Evolutionary conservation across 1,140 invertebrate species (phyloP), one percentile per base, ranked within the genome.

Genomic region (Aphaenogaster rudis): DNA sequence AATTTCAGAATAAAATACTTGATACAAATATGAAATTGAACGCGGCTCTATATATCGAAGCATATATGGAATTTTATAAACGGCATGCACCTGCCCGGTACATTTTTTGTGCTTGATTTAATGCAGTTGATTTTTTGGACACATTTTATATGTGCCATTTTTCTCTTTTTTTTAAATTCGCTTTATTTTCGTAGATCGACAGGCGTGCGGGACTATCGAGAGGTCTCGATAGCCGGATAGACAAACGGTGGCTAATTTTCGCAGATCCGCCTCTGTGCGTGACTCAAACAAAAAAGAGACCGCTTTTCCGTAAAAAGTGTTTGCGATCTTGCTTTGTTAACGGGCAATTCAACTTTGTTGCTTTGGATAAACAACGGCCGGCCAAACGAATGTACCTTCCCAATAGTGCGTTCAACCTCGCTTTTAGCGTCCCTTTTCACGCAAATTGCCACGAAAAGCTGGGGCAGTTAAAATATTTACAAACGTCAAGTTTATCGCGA

Each of bases 281-380:
- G 69, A 76, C 80, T 76, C 59, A 88, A 86, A 88, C 87, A 76
- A 80, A 84, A 76, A 74, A 77, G 52, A 69, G 81, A 28, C 57
- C 52, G 59, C 28, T 28, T 85, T 72, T 42, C 52, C 36, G 52
- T 67, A 92, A 89, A 92, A 90, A 92, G 74, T 92, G 88, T 89
- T 92, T 92, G 92, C 90, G 90, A 89, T 90, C 92, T 93, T 92
- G 90, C 90, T 88, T 90, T 86, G 90, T 92, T 93, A 91, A 92
- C 91, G 88, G 88, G 84, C 90, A 90, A 94, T 94, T 94, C 91
- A 93, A 94, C 93, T 94, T 93, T 89, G 69, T 71, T 77, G 91
- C 91, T 93, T 92, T 88, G 88, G 92, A 93, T 93, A 91, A 89
- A 91, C 79, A 89, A 80, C 45, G 50, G 15, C 17, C 36, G 36